These are phyloP conservation scores for Hippolais icterina DNA, from an alignment of 2,113 vertebrate genomes.

Conservation along the genomic window DNA sequence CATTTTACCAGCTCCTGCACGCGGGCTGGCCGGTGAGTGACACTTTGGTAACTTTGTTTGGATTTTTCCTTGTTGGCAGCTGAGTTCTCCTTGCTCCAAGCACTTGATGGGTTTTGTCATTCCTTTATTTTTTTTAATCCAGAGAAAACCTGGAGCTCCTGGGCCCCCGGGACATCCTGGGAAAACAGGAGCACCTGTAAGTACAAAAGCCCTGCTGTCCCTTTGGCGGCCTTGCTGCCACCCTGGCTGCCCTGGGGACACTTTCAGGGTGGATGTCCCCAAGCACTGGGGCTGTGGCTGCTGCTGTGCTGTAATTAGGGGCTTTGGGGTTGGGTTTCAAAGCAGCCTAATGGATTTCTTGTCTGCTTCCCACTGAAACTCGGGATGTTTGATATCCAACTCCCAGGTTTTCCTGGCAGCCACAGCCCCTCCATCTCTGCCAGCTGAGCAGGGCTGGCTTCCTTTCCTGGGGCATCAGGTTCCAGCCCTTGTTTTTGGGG, in stretches of 20 bases:
- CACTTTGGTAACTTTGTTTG: accelerated
- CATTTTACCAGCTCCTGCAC: slow-evolving; percentile 82
- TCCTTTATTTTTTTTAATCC: not conserved
- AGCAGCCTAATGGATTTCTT: not conserved
- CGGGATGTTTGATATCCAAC: not conserved
- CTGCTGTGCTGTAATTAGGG: not conserved
- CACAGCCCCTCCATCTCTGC: not conserved
- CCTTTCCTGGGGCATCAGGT: not conserved
- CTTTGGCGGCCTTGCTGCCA: accelerated
- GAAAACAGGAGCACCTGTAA: slow-evolving; percentile 79
- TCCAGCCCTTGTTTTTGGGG: not conserved
- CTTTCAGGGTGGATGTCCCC: not conserved
- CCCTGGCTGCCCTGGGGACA: not conserved
- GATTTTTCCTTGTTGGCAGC: not conserved
- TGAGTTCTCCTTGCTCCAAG: not conserved
- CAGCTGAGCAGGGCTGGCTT: not conserved
- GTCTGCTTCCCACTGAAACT: not conserved
- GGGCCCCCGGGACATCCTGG: slow-evolving; percentile 83
- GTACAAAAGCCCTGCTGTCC: not conserved
- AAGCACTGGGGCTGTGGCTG: not conserved
- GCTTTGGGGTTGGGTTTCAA: not conserved
- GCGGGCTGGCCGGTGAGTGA: slow-evolving; percentile 89
- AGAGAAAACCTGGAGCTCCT: slow-evolving; percentile 77
- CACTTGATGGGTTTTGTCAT: not conserved
- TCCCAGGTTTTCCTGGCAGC: not conserved